phyloP scores from a whole-genome alignment of 2,797 vertebrate genomes.

The Chelmon rostratus region DNA sequence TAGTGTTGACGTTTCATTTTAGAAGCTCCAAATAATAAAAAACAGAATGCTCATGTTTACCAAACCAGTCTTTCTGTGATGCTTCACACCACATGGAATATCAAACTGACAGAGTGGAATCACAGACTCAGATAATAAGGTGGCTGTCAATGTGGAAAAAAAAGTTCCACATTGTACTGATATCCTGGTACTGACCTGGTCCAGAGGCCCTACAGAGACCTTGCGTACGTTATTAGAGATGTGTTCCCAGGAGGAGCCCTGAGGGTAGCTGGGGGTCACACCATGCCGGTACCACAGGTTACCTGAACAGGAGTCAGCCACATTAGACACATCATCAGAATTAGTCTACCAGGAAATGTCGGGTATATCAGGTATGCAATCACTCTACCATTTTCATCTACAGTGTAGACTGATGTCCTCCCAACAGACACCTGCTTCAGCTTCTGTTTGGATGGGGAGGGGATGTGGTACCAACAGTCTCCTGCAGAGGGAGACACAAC shows the following conservation, averaged over 20 bases:
- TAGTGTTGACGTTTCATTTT: neutral
- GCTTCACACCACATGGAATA: neutral
- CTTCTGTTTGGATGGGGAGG: conserved; percentile 93
- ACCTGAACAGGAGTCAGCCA: conserved; percentile 79
- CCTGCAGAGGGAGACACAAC: conserved; percentile 82
- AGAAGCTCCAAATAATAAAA: conserved; percentile 5
- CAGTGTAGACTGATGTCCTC: conserved; percentile 90
- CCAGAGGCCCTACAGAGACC: conserved; percentile 94
- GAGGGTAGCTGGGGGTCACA: conserved; percentile 94
- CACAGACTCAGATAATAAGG: no score
- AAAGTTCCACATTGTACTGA: no score
- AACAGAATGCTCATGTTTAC: neutral
- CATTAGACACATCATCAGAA: neutral
- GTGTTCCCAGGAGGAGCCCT: conserved; percentile 95
- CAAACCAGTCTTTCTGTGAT: neutral
- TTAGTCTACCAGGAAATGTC: neutral
- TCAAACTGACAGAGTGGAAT: no score
- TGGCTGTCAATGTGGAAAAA: neutral
- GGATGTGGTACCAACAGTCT: conserved; percentile 97
- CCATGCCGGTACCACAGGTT: conserved; percentile 96
- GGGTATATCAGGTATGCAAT: neutral
- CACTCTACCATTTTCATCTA: conserved; percentile 93
- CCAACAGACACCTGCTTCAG: conserved; percentile 96
- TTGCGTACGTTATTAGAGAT: conserved; percentile 97
- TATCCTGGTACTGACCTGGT: conserved; percentile 89